Evolutionary conservation across 2,797 vertebrate species (phyloP).

Genomic region (Schizothorax lantsangensis): DNA sequence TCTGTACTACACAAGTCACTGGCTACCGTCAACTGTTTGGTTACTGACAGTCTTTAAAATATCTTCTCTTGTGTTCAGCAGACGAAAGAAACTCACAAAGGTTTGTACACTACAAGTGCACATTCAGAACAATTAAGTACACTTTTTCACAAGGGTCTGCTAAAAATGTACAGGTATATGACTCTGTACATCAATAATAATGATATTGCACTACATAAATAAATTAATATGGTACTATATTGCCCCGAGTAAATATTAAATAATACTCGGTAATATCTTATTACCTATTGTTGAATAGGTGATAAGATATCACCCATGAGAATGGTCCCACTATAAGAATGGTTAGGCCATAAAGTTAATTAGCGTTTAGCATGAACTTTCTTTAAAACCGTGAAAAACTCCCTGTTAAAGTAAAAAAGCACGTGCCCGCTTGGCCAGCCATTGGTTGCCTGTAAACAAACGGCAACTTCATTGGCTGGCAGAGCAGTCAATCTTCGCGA

Average conservation of each 20-base stretch:
- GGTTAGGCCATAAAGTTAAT: background rate
- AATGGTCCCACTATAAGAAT: background rate
- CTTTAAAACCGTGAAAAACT: background rate
- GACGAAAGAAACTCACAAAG: no score
- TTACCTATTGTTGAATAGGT: background rate
- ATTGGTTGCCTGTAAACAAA: constrained; percentile 12
- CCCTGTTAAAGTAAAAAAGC: background rate
- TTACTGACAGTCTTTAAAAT: background rate
- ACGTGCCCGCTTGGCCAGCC: background rate
- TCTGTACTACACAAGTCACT: background rate
- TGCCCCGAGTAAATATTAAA: background rate
- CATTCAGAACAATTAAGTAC: background rate
- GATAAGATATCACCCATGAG: background rate
- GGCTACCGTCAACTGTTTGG: no score
- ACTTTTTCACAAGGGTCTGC: background rate
- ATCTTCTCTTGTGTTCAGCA: no score
- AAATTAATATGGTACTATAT: background rate
- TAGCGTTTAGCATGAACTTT: background rate
- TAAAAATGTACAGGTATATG: background rate
- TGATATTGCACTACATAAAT: no score
- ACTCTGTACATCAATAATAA: background rate
- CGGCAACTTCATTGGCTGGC: constrained; percentile 5
- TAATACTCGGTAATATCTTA: background rate
- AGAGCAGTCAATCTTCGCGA: background rate
- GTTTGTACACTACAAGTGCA: background rate